Conservation (phyloP, 2,113 vertebrate genomes). For the Kryptolebias marmoratus region DNA sequence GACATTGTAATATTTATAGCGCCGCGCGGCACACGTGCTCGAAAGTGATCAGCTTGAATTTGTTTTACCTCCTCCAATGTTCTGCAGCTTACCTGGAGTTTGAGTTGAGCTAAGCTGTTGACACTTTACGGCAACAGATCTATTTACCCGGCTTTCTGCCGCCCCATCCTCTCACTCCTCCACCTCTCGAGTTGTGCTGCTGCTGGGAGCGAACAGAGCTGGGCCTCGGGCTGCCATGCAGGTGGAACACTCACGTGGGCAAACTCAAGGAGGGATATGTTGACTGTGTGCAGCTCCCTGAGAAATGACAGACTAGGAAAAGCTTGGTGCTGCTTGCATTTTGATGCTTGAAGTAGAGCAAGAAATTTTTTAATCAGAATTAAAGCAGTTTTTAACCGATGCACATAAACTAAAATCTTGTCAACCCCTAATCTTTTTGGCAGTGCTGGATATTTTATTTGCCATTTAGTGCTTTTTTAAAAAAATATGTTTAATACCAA, state of each 20-base stretch:
- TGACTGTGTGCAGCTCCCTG: constrained; percentile 46
- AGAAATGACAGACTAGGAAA: constrained; percentile 49
- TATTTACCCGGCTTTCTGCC: constrained; percentile 28
- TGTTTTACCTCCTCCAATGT: constrained; percentile 38
- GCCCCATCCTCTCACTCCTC: constrained; percentile 26
- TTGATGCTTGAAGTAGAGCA: constrained; percentile 54
- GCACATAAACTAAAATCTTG: constrained; percentile 54
- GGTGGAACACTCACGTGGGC: constrained; percentile 37
- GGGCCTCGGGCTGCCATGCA: constrained; percentile 57
- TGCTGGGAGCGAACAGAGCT: constrained; percentile 37
- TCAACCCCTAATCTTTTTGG: constrained; percentile 51
- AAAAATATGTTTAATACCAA: constrained; percentile 11
- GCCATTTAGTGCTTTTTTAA: too few species aligned
- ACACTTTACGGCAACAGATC: constrained; percentile 55
- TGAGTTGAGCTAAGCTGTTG: constrained; percentile 50
- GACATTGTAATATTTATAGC: constrained; percentile 54
- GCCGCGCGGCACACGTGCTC: constrained; percentile 28
- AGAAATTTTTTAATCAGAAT: constrained; percentile 51
- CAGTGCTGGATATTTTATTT: constrained; percentile 39
- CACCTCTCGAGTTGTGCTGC: constrained; percentile 40
- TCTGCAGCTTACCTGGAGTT: constrained; percentile 20
- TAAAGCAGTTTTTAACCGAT: constrained; percentile 32
- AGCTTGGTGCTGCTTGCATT: constrained; percentile 35
- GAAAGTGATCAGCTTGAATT: constrained; percentile 40
- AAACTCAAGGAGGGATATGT: constrained; percentile 47